Evolutionary conservation across 1,140 invertebrate genomes (phyloP).

Genomic region (Ptiloglossa arizonensis): DNA sequence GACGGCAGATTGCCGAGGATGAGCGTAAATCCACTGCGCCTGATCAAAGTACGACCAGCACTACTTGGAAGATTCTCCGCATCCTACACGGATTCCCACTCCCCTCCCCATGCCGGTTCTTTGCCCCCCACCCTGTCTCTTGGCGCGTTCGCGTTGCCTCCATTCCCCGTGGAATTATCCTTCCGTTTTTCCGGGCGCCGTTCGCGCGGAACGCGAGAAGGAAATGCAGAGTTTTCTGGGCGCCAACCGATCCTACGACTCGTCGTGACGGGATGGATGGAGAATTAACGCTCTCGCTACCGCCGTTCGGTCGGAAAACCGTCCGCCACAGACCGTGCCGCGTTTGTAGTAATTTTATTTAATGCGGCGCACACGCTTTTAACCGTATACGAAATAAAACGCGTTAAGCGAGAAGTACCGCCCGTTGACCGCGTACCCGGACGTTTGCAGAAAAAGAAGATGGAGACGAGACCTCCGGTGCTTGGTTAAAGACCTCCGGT

Average conservation of each 20-base stretch:
- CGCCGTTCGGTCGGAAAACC: too few relatives aligned
- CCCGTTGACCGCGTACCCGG: too few relatives aligned
- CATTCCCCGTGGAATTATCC: constrained; percentile 22
- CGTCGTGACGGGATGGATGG: constrained; percentile 1
- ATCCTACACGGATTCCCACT: constrained; percentile 26
- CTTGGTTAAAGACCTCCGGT: too few relatives aligned
- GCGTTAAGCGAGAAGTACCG: too few relatives aligned
- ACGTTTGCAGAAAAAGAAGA: too few relatives aligned
- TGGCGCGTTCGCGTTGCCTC: constrained; percentile 2
- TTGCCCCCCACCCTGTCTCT: not conserved
- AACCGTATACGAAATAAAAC: too few relatives aligned
- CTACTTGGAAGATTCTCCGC: constrained; percentile 63
- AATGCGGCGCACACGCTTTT: too few relatives aligned
- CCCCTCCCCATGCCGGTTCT: too few relatives aligned
- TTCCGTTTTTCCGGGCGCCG: constrained; percentile 27
- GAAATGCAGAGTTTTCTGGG: not conserved
- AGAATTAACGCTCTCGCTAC: too few relatives aligned
- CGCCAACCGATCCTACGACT: not conserved
- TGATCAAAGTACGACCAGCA: constrained; percentile 74
- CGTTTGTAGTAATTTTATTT: too few relatives aligned
- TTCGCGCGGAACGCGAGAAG: not conserved
- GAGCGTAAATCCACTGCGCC: constrained; percentile 71
- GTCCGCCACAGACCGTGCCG: too few relatives aligned
- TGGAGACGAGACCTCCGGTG: too few relatives aligned
- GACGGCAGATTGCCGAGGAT: constrained; percentile 48